Evolutionary conservation across 2,113 vertebrate species (phyloP).

Genomic region (Callithrix jacchus): DNA sequence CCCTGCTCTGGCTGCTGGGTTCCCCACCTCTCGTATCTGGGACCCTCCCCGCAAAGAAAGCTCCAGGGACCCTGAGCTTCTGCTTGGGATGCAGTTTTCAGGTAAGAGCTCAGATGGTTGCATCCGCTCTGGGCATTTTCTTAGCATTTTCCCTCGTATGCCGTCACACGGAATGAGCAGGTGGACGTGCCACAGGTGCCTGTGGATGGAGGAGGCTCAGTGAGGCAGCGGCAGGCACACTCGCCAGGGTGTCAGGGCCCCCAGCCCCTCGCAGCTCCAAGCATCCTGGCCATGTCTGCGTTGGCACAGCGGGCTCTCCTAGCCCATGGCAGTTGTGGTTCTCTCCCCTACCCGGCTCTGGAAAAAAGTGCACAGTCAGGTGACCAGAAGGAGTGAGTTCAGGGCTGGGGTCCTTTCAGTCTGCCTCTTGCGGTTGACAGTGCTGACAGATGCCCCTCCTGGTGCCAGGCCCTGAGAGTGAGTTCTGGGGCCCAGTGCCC

Average conservation of each 20-base stretch:
- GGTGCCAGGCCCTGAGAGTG: too few species aligned
- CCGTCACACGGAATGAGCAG: background rate
- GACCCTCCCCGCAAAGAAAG: rapidly evolving
- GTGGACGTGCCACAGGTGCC: background rate
- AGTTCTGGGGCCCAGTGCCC: rapidly evolving
- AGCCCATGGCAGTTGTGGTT: background rate
- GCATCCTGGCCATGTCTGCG: background rate
- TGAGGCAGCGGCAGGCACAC: rapidly evolving
- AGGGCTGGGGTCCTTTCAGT: too few species aligned
- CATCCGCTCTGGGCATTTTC: background rate
- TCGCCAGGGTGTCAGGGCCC: rapidly evolving
- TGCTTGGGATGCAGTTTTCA: rapidly evolving
- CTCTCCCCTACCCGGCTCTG: rapidly evolving
- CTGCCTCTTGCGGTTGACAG: too few species aligned
- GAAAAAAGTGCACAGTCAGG: too few species aligned
- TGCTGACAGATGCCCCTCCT: too few species aligned
- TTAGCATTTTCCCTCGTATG: background rate
- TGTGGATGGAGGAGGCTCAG: background rate
- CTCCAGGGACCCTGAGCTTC: background rate
- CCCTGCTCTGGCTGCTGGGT: background rate
- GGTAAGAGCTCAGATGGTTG: background rate
- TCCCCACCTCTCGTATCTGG: rapidly evolving
- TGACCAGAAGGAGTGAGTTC: background rate
- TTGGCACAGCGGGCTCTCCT: too few species aligned
- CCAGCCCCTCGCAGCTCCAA: background rate